Percentiles rank a stretch among this genome's conserved stretches.
These are phyloP conservation scores for Nibea coibor DNA, from an alignment of 2,113 vertebrate genomes.

Conservation along the genomic window DNA sequence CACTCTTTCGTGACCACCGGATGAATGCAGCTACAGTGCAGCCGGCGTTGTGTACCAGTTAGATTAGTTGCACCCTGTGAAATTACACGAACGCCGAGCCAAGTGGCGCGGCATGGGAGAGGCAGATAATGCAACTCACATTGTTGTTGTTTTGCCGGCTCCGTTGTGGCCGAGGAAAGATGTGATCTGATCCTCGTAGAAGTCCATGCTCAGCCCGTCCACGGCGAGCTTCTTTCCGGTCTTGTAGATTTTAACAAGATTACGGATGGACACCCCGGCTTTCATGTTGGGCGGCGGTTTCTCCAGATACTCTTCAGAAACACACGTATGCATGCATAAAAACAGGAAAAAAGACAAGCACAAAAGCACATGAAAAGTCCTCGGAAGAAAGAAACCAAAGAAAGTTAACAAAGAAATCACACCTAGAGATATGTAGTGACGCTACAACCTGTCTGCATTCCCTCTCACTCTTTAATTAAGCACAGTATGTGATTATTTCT, in stretches of 20 bases:
- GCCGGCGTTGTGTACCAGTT: conserved; percentile 37
- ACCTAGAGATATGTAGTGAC: background rate
- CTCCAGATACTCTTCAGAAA: conserved; percentile 88
- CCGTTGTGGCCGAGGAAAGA: conserved; percentile 99
- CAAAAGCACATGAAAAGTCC: background rate
- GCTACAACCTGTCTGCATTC: background rate
- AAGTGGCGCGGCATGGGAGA: conserved; percentile 21
- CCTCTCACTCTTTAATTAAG: background rate
- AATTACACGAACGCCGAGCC: conserved; percentile 38
- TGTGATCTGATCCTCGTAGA: conserved; percentile 97
- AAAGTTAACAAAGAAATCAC: background rate
- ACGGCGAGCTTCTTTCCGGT: conserved; percentile 95
- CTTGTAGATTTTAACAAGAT: conserved; percentile 96
- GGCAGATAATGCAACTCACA: conserved; percentile 84
- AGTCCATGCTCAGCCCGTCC: conserved; percentile 93
- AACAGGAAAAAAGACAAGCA: background rate
- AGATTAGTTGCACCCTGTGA: conserved; percentile 46
- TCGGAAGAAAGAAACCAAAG: background rate
- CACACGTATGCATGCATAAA: conserved; percentile 3
- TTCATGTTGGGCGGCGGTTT: conserved; percentile 87
- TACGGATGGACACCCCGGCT: conserved; percentile 92
- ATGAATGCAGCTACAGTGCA: conserved; percentile 42
- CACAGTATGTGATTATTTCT: background rate
- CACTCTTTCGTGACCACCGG: conserved; percentile 36
- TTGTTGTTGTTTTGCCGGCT: conserved; percentile 98